Percentiles rank a stretch among this genome's conserved stretches.
Evolutionary conservation across 1,140 invertebrate species (phyloP).

Genomic region (Apis dorsata): DNA sequence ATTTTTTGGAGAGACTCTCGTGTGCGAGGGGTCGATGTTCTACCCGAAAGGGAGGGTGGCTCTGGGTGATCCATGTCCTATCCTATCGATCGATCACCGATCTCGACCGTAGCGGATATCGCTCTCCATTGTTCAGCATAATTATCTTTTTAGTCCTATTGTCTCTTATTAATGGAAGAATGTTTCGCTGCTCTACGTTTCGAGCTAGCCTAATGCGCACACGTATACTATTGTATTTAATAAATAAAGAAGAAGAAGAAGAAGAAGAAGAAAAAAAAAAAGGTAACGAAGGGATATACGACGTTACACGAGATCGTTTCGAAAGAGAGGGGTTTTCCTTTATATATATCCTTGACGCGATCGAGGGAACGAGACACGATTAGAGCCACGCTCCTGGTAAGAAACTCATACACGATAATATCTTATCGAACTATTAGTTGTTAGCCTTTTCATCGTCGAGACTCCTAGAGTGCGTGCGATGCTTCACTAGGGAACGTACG

Average conservation of each 20-base stretch:
- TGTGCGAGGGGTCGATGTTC: conserved; percentile 60
- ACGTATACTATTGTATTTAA: background rate
- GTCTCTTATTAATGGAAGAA: background rate
- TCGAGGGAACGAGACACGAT: too few species aligned
- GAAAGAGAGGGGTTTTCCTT: background rate
- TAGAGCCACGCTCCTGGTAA: conserved; percentile 28
- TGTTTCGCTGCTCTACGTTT: background rate
- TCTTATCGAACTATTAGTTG: conserved; percentile 66
- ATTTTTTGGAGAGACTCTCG: conserved; percentile 64
- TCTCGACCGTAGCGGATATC: background rate
- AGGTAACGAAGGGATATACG: background rate
- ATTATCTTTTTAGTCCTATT: conserved; percentile 1
- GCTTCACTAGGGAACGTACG: conserved; percentile 62
- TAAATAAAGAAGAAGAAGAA: background rate
- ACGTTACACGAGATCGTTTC: background rate
- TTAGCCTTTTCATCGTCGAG: conserved; percentile 69
- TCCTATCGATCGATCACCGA: conserved; percentile 29
- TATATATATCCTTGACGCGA: background rate
- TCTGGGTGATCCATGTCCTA: conserved; percentile 4
- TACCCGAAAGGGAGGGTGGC: conserved; percentile 47
- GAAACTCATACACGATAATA: conserved; percentile 58
- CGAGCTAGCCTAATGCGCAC: conserved; percentile 53
- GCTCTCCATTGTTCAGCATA: conserved; percentile 16
- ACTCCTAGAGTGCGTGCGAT: conserved; percentile 68
- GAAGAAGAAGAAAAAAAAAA: too few species aligned